Percentiles rank a stretch among this genome's conserved stretches.
phyloP scores from a whole-genome alignment of 2,113 vertebrate species.

The Equus quagga region DNA sequence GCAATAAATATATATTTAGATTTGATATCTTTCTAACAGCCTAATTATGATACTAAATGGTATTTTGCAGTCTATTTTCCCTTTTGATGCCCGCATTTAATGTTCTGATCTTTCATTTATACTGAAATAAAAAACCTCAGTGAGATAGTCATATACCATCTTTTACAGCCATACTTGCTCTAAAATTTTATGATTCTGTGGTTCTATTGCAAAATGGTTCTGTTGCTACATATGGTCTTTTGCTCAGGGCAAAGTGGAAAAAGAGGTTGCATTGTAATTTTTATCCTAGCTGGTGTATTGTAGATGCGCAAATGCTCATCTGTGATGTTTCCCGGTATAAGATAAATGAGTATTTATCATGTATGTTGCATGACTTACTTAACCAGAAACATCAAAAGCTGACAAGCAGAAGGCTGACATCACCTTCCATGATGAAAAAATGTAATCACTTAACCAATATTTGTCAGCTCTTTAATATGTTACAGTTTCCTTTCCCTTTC shows the following conservation, averaged over 20 bases:
- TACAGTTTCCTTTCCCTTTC: neutral
- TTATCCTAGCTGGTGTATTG: neutral
- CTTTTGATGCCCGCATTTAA: neutral
- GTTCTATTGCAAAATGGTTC: neutral
- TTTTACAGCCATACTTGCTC: neutral
- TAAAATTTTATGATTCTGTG: neutral
- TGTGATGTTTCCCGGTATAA: neutral
- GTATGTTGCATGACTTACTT: neutral
- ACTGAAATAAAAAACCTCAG: neutral
- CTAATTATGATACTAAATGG: neutral
- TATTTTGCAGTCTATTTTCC: conserved; percentile 21
- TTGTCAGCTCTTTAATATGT: neutral
- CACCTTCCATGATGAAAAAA: neutral
- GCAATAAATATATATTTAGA: neutral
- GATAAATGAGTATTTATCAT: neutral
- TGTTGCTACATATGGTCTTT: neutral
- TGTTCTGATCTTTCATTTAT: neutral
- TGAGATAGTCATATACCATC: neutral
- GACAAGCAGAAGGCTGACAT: neutral
- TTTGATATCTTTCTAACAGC: neutral
- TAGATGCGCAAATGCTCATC: neutral
- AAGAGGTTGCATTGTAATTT: neutral
- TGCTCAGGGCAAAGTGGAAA: neutral
- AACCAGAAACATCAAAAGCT: neutral
- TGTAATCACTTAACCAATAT: neutral